Evolutionary conservation across 2,113 vertebrate species (phyloP), one percentile per base, ranked within the genome.

Genomic region (Cercopithecus mona): DNA sequence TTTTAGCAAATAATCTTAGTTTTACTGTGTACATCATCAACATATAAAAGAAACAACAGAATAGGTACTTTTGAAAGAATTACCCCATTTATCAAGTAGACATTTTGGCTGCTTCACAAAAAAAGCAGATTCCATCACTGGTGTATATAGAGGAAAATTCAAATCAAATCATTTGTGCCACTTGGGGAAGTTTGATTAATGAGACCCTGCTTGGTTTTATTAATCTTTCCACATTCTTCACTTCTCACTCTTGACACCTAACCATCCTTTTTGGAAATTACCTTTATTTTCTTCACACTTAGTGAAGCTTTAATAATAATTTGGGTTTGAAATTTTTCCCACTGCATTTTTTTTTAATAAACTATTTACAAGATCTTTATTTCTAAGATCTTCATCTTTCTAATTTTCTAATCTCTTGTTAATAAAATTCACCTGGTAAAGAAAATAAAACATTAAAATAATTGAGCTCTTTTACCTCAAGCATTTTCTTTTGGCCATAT

Each of bases 21-120:
- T 61, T 90, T 96, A 13, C 96, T 97, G 76, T 85, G 79, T 91
- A 55, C 55, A 96, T 97, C 48, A 92, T 94, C 95, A 97, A 17
- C 20, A 88, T 23, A 0, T 1, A 55, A 84, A 66, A 97, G 93
- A 97, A 98, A 97, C 84, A 97, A 70, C 30, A 97, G 1, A 0
- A 40, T 94, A 97, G 90, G 92, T 98, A 73, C 35, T 95, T 98
- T 89, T 85, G 70, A 96, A 95, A 95, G 94, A 3, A 3, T 96
- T 96, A 97, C 70, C 75, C 57, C 80, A 98, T 99, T 98, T 97
- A 88, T 98, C 97, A 99, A 96, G 73, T 23, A 98, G 97, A 98
- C 98, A 98, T 80, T 97, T 98, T 98, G 97, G 92, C 97, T 98
- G 70, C 96, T 98, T 98, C 94, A 97, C 97, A 98, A 93, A 98